Evolutionary conservation across 1,140 invertebrate genomes (phyloP).

Genomic region (Olivierus martensii): DNA sequence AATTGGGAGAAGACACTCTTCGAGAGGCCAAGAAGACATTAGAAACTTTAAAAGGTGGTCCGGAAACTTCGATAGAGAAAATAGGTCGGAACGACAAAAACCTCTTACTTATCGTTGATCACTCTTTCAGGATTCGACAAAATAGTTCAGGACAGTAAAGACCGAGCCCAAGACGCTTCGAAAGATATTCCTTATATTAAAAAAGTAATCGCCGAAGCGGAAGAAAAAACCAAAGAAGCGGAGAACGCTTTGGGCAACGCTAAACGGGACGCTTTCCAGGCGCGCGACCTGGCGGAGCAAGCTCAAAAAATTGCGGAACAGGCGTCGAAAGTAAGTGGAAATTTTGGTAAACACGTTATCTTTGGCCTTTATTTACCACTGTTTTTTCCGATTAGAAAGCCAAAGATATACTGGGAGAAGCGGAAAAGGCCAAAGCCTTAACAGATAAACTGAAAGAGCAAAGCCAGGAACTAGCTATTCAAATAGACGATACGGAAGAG

Average conservation of each 20-base stretch:
- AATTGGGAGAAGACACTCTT: slow-evolving; percentile 66
- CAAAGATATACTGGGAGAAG: slow-evolving; percentile 51
- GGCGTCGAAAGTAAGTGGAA: slow-evolving; percentile 47
- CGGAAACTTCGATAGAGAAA: not conserved
- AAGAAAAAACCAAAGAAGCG: slow-evolving; percentile 40
- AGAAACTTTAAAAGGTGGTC: slow-evolving; percentile 58
- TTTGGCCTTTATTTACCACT: slow-evolving; percentile 3
- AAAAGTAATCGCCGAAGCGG: slow-evolving; percentile 45
- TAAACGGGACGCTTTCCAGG: slow-evolving; percentile 57
- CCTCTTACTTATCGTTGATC: not conserved
- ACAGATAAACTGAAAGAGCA: slow-evolving; percentile 57
- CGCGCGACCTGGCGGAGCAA: slow-evolving; percentile 54
- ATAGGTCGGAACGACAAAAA: too few species aligned
- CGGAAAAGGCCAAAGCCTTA: slow-evolving; percentile 53
- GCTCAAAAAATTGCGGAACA: slow-evolving; percentile 56
- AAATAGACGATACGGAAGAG: slow-evolving; percentile 46
- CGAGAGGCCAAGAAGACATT: slow-evolving; percentile 75
- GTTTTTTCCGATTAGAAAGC: slow-evolving; percentile 42
- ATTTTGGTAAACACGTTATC: not conserved
- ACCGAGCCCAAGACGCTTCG: slow-evolving; percentile 52
- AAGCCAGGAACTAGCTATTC: slow-evolving; percentile 49
- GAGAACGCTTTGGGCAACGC: slow-evolving; percentile 48
- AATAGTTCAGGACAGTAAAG: slow-evolving; percentile 63
- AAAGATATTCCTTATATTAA: slow-evolving; percentile 43
- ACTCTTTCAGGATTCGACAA: slow-evolving; percentile 63